A percentile compares a stretch with the other conserved stretches of the same genome.
These are phyloP conservation scores for Acrocyrtus sp. DNA, from an alignment of 2,888 invertebrate species.

Conservation along the genomic window DNA sequence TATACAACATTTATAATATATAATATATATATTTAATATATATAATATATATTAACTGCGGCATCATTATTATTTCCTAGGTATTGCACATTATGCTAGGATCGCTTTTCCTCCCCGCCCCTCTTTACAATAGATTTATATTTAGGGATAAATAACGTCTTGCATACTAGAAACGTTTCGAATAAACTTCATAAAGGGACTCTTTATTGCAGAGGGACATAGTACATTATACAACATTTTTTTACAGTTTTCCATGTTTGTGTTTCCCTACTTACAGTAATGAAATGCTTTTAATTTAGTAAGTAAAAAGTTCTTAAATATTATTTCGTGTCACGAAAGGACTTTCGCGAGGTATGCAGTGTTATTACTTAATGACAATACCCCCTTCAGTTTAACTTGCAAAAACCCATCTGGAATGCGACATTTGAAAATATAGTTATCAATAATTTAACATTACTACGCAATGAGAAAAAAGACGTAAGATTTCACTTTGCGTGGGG, in stretches of 20 bases:
- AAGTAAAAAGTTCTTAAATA: neutral
- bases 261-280: neutral
- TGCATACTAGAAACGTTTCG: slow-evolving; percentile 28
- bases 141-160: slow-evolving; percentile 44
- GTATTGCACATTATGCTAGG: slow-evolving; percentile 42
- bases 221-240: neutral
- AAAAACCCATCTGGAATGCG: neutral
- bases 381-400: no score
- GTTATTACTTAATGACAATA: neutral
- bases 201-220: slow-evolving; percentile 35
- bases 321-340: neutral
- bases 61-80: slow-evolving; percentile 22
- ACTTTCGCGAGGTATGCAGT: neutral
- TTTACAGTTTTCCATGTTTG: no score
- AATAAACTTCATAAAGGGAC: slow-evolving; percentile 39
- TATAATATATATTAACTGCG: slow-evolving; percentile 16
- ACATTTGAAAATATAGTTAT: no score
- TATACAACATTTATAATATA: no score
- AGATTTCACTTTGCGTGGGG: no score
- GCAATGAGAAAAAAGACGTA: no score
- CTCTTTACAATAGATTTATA: no score
- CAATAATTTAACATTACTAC: no score
- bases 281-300: neutral
- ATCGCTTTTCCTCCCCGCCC: neutral
- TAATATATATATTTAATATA: neutral